Evolutionary conservation across 2,888 invertebrate genomes (phyloP), one percentile per base, ranked within the genome.

Genomic region (Argyresthia goedartella): DNA sequence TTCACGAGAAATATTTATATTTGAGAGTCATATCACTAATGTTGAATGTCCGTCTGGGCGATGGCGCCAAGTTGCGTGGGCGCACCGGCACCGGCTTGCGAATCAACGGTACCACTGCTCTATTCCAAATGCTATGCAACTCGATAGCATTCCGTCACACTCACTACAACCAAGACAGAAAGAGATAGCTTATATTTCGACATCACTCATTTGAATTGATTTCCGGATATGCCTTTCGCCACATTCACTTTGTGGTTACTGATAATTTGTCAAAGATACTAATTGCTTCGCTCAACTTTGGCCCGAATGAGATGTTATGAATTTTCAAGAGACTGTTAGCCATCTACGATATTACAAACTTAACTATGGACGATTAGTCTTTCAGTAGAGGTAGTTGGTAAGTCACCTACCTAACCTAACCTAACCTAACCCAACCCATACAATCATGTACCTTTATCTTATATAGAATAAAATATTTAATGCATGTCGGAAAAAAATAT

Each of bases 51-150:
- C 36, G 48, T 48, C 48, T 48, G 48, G 48, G 11, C 10, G 25
- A 13, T 36, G 48, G 48, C 48, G 48, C 48, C 48, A 54, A 54
- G 50, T 48, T 57, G 73, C 71, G 81, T 81, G 76, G 81, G 82
- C 66, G 80, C 68, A 75, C 80, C 61, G 58, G 75, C 63, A 66
- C 39, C 8, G 13, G 25, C 25, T 25, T 25, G 25, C 25, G 25
- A 25, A 25, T 25, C 25, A 25, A 25, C 25, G 25, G 25, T 25
- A 25, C 25, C 25, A 25, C 25, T 25, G 25, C 25, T 4, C 25
- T 25, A 25, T 25, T 25, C 25, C 25, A 25, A 25, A 25, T 25
- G 25, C 25, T 25, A 25, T 25, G 25, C 25, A 25, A 25, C 25
- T 25, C 25, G 25, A 25, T 25, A 25, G 25, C 25, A 25, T 25